phyloP scores from a whole-genome alignment of 2,113 vertebrate species.

The Oncorhynchus masou region DNA sequence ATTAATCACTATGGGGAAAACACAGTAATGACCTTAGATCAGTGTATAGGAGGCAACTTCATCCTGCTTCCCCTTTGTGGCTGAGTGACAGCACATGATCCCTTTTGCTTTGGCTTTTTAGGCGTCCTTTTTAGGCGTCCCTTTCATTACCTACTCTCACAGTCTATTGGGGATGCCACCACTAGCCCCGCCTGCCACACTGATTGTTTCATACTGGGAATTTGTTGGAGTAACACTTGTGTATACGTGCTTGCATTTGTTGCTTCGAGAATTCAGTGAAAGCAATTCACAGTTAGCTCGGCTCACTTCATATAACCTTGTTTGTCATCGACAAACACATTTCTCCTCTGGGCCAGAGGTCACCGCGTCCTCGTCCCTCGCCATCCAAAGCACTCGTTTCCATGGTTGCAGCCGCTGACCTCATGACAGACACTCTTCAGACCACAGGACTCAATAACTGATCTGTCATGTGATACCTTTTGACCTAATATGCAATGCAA shows the following conservation, averaged over 20 bases:
- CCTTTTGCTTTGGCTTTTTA: too few relatives aligned
- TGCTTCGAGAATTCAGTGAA: neutral
- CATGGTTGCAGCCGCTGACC: neutral
- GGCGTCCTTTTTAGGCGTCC: too few relatives aligned
- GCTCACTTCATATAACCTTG: neutral
- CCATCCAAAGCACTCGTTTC: neutral
- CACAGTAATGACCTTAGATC: too few relatives aligned
- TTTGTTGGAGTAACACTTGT: slow-evolving; percentile 3
- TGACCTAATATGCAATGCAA: neutral
- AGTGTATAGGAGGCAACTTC: too few relatives aligned
- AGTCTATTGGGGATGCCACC: neutral
- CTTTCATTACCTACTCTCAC: too few relatives aligned
- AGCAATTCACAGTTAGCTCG: neutral
- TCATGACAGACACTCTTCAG: neutral
- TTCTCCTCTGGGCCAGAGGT: slow-evolving; percentile 4
- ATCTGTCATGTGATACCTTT: neutral
- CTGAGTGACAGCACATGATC: too few relatives aligned
- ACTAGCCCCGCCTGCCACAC: neutral
- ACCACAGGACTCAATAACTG: neutral
- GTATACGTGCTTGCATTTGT: neutral
- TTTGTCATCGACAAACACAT: slow-evolving; percentile 2
- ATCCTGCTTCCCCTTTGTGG: too few relatives aligned
- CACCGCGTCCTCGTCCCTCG: neutral
- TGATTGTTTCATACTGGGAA: neutral
- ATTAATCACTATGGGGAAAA: too few relatives aligned